Base-by-base conservation (phyloP, 2,113 vertebrate species). In the Chlorocebus sabaeus region DNA sequence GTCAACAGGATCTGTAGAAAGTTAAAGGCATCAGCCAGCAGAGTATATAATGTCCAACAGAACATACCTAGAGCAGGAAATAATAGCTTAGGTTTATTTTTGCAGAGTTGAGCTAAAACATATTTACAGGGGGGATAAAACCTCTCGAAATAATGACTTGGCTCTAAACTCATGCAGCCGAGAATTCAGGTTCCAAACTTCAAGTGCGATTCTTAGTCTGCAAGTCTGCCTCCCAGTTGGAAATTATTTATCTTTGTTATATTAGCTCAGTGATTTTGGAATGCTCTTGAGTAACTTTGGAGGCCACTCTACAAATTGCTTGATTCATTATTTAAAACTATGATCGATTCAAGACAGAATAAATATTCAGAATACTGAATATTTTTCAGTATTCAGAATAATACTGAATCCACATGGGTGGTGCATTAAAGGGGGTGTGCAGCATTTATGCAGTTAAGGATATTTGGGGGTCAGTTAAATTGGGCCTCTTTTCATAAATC, bases 321-420 rank as follows among this genome's bases (percentile, higher is more conserved):
- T 90, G 85, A 93, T 85, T 95, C 23, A 45, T 10, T 97, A 78
- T 97, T 95, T 97, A 64, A 84, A 96, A 92, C 82, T 64, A 72
- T 22, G 64, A 75, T 97, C 27, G 68, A 90, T 73, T 96, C 14
- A 81, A 79, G 32, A 80, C 61, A 79, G 67, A 80, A 67, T 96
- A 93, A 75, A 52, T 89, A 35, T 88, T 64, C 61, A 64, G 61
- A 64, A 32, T 32, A 64, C 12, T 32, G 27, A 64, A 30, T 64
- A 64, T 64, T 64, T 64, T 64, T 64, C 30, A 30, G 27, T 64
- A 14, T 30, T 64, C 27, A 64, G 12, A 64, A 64, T 32, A 64
- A 64, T 64, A 32, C 27, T 64, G 72, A 68, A 82, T 67, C 20
- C 22, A 35, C 23, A 17, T 67, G 27, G 40, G 13, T 52, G n/a